These are phyloP conservation scores for Alexandromys oeconomus DNA, from an alignment of 2,797 vertebrate species.

Conservation along the genomic window DNA sequence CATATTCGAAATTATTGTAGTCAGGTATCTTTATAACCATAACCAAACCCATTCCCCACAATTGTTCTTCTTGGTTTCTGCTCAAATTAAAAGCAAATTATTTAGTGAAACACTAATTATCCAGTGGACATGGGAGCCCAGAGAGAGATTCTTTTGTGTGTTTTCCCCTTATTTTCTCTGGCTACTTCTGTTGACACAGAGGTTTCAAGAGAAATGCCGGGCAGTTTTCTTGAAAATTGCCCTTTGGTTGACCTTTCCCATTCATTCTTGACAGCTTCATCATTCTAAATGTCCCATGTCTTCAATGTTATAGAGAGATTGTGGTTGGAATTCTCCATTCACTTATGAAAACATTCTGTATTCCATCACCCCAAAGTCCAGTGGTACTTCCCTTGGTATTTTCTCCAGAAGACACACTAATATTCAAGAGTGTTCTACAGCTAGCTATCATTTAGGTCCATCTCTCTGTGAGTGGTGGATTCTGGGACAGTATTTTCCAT, in stretches of 20 bases:
- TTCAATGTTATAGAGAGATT: neutral
- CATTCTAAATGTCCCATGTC: neutral
- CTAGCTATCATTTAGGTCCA: neutral
- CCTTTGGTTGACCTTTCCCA: neutral
- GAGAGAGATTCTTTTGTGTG: neutral
- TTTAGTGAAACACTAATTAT: conserved; percentile 10
- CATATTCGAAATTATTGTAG: neutral
- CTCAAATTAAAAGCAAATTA: too few relatives aligned
- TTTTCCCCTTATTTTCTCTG: neutral
- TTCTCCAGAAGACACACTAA: neutral
- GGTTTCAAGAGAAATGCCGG: neutral
- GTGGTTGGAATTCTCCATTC: neutral
- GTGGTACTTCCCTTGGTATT: neutral
- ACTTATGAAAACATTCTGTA: neutral
- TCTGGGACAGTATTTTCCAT: neutral
- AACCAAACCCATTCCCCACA: neutral
- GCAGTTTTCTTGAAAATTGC: neutral
- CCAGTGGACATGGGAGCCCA: neutral
- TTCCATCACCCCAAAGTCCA: neutral
- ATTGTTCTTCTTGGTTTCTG: neutral
- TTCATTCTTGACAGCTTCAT: neutral
- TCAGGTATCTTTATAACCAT: neutral
- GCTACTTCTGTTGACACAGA: neutral
- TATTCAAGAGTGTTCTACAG: neutral
- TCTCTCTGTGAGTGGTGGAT: neutral